These are phyloP conservation scores for Muscicapa adusta DNA, from an alignment of 2,113 vertebrate genomes.

Conservation along the genomic window DNA sequence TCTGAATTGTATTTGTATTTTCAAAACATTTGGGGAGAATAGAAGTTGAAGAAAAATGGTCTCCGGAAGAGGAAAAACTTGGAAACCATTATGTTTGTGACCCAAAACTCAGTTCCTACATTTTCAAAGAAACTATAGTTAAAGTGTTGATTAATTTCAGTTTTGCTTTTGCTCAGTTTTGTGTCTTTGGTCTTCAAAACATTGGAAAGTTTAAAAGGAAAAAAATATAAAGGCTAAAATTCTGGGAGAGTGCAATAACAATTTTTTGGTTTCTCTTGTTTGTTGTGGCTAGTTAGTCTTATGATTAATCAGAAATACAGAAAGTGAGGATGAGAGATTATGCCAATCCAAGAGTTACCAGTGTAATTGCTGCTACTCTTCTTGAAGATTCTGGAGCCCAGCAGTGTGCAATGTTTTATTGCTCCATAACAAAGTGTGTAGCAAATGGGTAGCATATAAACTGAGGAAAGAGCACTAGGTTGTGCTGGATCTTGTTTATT, in stretches of 20 bases:
- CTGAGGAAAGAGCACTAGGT: not conserved
- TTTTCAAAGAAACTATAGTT: not conserved
- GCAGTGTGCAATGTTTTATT: not conserved
- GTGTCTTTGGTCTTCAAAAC: not conserved
- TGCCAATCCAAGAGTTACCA: not conserved
- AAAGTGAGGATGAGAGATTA: not conserved
- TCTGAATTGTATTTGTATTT: not conserved
- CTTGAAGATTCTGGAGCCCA: not conserved
- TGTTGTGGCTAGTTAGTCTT: not conserved
- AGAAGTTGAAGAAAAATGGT: not conserved
- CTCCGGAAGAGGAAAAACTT: not conserved
- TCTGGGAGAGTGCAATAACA: not conserved
- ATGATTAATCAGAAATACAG: not conserved
- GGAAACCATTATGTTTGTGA: not conserved
- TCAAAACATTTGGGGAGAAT: not conserved
- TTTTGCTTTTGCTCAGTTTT: not conserved
- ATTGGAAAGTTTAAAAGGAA: not conserved
- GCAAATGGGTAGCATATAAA: not conserved
- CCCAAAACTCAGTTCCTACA: not conserved
- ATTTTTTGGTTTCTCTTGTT: not conserved
- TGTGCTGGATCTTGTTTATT: not conserved
- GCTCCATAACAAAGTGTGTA: not conserved
- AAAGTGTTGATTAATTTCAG: not conserved
- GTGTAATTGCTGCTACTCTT: not conserved
- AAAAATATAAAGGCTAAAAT: not conserved